Base-by-base conservation (phyloP, 1,140 invertebrate genomes). In the Aphaenogaster floridana region DNA sequence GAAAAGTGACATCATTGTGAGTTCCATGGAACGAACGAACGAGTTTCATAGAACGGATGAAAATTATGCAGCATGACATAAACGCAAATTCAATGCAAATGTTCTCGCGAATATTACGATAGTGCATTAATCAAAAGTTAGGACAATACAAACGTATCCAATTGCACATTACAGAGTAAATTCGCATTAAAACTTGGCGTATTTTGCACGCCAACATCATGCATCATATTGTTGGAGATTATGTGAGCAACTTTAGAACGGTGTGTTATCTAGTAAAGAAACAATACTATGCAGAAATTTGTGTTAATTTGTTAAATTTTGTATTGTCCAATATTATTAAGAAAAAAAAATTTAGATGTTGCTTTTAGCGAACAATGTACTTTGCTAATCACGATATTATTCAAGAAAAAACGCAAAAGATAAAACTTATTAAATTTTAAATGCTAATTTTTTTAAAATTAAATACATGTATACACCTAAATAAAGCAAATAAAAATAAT, bases 121-220 rank as follows among this genome's bases (percentile, higher is more conserved):
- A 52, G 64, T 42, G 3, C 63, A 69, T 69, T 80, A 80, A 80
- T 80, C 34, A 80, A 80, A 69, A 80, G 63, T 69, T 69, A 7
- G 13, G 1, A 83, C 45, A 39, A 54, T 83, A 54, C 50, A 28
- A 83, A 48, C 39, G 39, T 83, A 34, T 59, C 52, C 68, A 74
- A 59, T 83, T 66, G n/a, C 28, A 50, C 7, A 13, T 79, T 74
- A 74, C 80, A 59, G 17, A 59, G 68, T 42, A 48, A 59, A 74
- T 28, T 74, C 36, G 39, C 15, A 48, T 83, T 36, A 83, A 71
- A 83, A 83, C 68, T 72, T 74, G 52, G 42, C 50, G 42, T 45
- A 83, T 59, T 83, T 72, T 39, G 28, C n/a, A 45, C 34, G 6
- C 48, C 39, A 45, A 45, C 59, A 48, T 64, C 66, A 28, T 45